Evolutionary conservation across 2,113 vertebrate species (phyloP).

Genomic region (Megaceryle maxima): DNA sequence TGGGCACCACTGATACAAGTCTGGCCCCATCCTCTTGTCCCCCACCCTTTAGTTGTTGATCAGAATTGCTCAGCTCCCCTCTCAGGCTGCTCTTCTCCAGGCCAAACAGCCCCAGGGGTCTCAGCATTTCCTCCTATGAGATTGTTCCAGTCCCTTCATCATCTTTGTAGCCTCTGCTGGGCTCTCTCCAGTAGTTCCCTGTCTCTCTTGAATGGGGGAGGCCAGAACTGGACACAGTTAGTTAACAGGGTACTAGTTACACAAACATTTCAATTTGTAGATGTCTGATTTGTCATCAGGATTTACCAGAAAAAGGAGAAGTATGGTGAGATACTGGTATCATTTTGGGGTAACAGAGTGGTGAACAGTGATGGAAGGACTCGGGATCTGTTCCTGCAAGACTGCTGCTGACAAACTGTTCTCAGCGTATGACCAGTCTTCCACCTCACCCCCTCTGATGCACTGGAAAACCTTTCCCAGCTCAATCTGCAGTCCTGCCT

Average conservation of each 20-base stretch:
- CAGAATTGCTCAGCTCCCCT: too few relatives aligned
- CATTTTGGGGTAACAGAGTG: rapidly evolving
- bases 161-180: too few relatives aligned
- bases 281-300: neutral
- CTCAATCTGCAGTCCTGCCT: neutral
- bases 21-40: too few relatives aligned
- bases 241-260: neutral
- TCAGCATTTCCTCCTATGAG: too few relatives aligned
- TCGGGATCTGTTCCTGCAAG: neutral
- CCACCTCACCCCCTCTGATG: neutral
- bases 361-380: neutral
- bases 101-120: too few relatives aligned
- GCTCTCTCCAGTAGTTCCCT: too few relatives aligned
- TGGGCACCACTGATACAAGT: too few relatives aligned
- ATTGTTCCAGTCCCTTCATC: too few relatives aligned
- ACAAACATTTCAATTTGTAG: neutral
- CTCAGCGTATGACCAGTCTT: neutral
- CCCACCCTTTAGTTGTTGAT: too few relatives aligned
- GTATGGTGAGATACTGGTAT: neutral
- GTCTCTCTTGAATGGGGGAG: too few relatives aligned
- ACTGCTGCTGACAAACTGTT: neutral
- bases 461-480: neutral
- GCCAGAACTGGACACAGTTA: too few relatives aligned
- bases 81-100: too few relatives aligned
- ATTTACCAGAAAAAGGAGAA: neutral